These are phyloP conservation scores for Lottia gigantea DNA, from an alignment of 2,888 invertebrate genomes.

Conservation along the genomic window DNA sequence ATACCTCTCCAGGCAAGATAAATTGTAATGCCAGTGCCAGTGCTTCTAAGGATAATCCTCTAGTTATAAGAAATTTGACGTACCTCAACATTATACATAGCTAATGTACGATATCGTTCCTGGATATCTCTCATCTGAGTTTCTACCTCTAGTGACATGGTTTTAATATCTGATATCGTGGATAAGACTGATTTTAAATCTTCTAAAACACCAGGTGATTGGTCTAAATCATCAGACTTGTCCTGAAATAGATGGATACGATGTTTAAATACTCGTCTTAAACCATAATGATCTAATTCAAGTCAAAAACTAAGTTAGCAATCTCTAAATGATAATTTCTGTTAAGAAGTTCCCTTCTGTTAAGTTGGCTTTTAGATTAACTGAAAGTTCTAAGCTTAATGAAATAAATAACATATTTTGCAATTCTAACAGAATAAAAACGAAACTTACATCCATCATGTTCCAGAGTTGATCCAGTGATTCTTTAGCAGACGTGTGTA, in stretches of 20 bases:
- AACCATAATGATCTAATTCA: too few relatives aligned
- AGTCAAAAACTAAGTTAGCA: too few relatives aligned
- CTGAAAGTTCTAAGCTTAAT: too few relatives aligned
- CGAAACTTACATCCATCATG: constrained; percentile 76
- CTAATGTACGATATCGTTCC: constrained; percentile 82
- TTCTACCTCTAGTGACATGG: constrained; percentile 82
- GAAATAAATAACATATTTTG: too few relatives aligned
- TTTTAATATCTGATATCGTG: constrained; percentile 81
- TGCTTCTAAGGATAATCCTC: too few relatives aligned
- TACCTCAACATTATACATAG: constrained; percentile 79
- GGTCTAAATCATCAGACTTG: constrained; percentile 77
- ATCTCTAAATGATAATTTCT: too few relatives aligned
- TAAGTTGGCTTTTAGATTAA: too few relatives aligned
- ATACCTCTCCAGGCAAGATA: too few relatives aligned
- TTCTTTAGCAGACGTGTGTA: constrained; percentile 76
- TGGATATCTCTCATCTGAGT: constrained; percentile 79
- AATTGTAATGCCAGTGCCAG: too few relatives aligned
- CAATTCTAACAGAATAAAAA: neutral
- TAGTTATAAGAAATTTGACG: constrained; percentile 28
- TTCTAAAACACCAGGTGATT: constrained; percentile 81
- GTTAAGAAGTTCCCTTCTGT: too few relatives aligned
- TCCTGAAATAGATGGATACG: constrained; percentile 60
- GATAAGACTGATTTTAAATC: constrained; percentile 87
- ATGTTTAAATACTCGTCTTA: too few relatives aligned
- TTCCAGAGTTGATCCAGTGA: constrained; percentile 78